phyloP scores from a whole-genome alignment of 2,113 vertebrate genomes.

The Semnornis frantzii region DNA sequence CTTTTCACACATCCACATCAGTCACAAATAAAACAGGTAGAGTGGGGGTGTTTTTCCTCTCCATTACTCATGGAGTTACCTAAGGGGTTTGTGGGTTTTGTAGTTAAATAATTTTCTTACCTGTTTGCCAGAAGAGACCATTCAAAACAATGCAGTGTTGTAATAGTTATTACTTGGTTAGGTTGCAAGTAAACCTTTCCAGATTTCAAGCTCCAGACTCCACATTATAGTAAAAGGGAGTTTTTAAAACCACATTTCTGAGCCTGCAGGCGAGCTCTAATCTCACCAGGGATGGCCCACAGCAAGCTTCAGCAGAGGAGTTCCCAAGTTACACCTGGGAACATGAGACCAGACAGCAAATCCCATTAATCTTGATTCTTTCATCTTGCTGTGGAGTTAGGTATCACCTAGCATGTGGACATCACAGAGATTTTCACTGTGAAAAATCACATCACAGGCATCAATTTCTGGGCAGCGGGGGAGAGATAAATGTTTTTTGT shows the following conservation, averaged over 20 bases:
- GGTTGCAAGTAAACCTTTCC: not conserved
- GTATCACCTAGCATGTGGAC: not conserved
- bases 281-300: not conserved
- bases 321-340: not conserved
- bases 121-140: not conserved
- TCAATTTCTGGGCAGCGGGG: not conserved
- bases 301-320: not conserved
- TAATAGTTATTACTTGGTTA: not conserved
- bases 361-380: not conserved
- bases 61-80: not conserved
- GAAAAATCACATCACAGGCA: not conserved
- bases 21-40: not conserved
- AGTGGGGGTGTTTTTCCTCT: not conserved
- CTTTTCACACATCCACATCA: not conserved
- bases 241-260: not conserved
- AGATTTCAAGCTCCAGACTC: not conserved
- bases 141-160: not conserved
- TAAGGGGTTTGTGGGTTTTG: not conserved
- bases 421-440: not conserved
- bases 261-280: not conserved
- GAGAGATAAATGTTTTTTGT: not conserved
- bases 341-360: not conserved
- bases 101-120: not conserved
- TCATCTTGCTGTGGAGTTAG: not conserved
- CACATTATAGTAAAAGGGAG: not conserved